Conservation (phyloP, 1,140 invertebrate species). For the Apis florea region DNA sequence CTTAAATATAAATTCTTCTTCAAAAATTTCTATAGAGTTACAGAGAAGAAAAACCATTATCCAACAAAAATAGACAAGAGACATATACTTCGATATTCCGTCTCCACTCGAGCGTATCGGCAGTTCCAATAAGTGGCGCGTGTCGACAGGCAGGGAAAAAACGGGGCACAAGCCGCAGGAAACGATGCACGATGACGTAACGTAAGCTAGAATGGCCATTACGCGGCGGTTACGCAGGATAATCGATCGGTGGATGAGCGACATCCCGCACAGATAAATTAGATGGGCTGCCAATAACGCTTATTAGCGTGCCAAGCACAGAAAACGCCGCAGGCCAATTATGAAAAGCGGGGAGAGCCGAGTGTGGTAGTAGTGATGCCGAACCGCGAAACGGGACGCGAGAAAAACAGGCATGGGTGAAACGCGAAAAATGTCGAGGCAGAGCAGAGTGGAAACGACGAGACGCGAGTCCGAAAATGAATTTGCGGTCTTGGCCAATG, state of each 20-base stretch:
- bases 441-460: constrained; percentile 10
- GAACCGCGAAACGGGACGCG: constrained; percentile 8
- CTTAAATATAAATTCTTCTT: too few species aligned
- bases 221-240: constrained; percentile 64
- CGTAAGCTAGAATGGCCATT: constrained; percentile 61
- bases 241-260: constrained; percentile 57
- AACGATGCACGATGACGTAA: constrained; percentile 48
- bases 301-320: constrained; percentile 61
- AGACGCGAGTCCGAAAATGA: constrained; percentile 40
- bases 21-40: not conserved
- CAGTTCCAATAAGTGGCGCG: constrained; percentile 18
- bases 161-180: not conserved
- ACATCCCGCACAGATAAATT: constrained; percentile 57
- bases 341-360: constrained; percentile 56
- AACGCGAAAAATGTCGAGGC: constrained; percentile 9
- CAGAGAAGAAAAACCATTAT: not conserved
- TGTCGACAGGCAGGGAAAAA: not conserved
- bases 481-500: constrained; percentile 56
- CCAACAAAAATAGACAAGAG: not conserved
- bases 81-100: not conserved
- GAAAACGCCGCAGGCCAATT: constrained; percentile 62
- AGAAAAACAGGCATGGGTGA: constrained; percentile 22
- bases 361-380: not conserved
- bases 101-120: not conserved
- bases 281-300: constrained; percentile 65